phyloP scores from a whole-genome alignment of 2,888 invertebrate species.

The Drosophila meridiana region DNA sequence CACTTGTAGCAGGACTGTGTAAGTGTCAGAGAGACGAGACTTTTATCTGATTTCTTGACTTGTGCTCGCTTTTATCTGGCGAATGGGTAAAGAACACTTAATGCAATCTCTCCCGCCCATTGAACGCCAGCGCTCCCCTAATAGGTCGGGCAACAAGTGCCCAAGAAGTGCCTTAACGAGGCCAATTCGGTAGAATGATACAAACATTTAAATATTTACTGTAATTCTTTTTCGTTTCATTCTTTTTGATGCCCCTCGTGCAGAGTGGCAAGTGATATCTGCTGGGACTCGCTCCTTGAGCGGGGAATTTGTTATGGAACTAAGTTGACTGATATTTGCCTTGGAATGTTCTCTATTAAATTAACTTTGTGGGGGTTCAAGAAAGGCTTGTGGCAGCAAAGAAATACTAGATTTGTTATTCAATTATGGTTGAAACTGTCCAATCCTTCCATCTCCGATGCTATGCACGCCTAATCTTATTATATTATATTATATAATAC shows the following conservation, averaged over 20 bases:
- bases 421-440: neutral
- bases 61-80: slow-evolving; percentile 60
- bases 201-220: slow-evolving; percentile 25
- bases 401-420: neutral
- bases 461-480: neutral
- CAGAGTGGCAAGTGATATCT: neutral
- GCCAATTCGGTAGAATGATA: slow-evolving; percentile 34
- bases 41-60: slow-evolving; percentile 78
- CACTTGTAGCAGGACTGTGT: slow-evolving; percentile 51
- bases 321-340: neutral
- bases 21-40: slow-evolving; percentile 57
- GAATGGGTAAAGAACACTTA: slow-evolving; percentile 50
- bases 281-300: neutral
- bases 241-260: neutral
- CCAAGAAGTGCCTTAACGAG: slow-evolving; percentile 29
- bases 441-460: neutral
- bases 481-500: too few relatives aligned
- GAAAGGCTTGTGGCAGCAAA: neutral
- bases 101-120: slow-evolving; percentile 36
- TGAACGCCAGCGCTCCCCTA: neutral
- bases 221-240: neutral
- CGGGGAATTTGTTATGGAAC: neutral
- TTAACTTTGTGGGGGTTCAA: neutral
- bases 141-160: slow-evolving; percentile 25
- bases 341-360: neutral